Percentiles rank a stretch among this genome's conserved stretches.
Evolutionary conservation across 92 coral and sea anemone species (phyloP).

Genomic region (Porites divaricata): DNA sequence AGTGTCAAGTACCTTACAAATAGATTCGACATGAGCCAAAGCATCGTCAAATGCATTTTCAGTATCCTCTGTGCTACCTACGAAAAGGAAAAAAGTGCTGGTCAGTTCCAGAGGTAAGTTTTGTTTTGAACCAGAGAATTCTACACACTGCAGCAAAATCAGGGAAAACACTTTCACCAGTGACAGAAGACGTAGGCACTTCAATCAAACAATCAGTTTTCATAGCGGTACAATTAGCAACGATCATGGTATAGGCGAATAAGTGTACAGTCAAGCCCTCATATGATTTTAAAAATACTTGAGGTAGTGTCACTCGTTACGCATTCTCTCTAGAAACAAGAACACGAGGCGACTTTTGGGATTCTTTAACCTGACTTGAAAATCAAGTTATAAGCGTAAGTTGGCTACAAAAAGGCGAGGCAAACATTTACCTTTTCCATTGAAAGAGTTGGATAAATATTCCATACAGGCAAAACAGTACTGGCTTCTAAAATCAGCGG

Average conservation of each 20-base stretch:
- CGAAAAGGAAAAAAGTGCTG: neutral
- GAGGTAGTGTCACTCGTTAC: too few relatives aligned
- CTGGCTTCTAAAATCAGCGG: neutral
- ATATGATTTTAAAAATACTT: too few relatives aligned
- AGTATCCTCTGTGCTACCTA: neutral
- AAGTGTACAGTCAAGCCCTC: too few relatives aligned
- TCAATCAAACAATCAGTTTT: too few relatives aligned
- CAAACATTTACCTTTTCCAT: constrained; percentile 7
- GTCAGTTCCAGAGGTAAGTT: neutral
- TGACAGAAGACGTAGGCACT: too few relatives aligned
- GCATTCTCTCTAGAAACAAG: too few relatives aligned
- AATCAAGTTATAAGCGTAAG: neutral
- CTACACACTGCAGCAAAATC: too few relatives aligned
- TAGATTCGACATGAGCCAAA: constrained; percentile 2
- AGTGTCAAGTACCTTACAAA: constrained; percentile 22
- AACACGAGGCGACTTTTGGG: too few relatives aligned
- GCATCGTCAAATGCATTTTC: neutral
- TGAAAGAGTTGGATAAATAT: neutral
- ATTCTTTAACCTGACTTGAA: neutral
- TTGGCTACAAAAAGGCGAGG: neutral
- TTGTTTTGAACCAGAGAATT: too few relatives aligned
- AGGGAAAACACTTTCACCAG: too few relatives aligned
- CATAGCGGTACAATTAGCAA: too few relatives aligned
- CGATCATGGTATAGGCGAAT: too few relatives aligned
- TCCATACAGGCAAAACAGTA: constrained; percentile 40